These are phyloP conservation scores for Lota lota DNA, from an alignment of 2,113 vertebrate genomes.

Conservation along the genomic window DNA sequence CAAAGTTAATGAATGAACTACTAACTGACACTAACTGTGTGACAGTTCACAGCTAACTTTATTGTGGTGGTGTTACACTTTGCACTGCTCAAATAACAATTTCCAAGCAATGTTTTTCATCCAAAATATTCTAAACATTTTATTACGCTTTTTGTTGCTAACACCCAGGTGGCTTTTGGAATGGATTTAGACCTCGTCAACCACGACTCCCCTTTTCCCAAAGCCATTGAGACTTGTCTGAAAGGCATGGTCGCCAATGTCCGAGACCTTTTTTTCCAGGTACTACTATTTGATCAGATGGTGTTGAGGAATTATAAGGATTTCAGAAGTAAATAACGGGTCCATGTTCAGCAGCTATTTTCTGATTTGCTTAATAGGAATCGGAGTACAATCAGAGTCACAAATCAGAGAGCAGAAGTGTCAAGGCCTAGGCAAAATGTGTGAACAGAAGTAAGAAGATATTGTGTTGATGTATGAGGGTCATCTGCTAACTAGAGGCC, in stretches of 20 bases:
- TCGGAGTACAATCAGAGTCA: too few relatives aligned
- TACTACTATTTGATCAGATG: slow-evolving; percentile 42
- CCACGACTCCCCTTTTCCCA: slow-evolving; percentile 70
- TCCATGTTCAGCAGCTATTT: too few relatives aligned
- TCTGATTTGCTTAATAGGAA: too few relatives aligned
- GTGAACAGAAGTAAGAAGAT: too few relatives aligned
- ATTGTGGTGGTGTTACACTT: background rate
- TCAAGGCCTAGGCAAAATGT: too few relatives aligned
- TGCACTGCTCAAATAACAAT: too few relatives aligned
- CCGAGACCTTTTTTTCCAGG: slow-evolving; percentile 66
- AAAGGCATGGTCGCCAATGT: slow-evolving; percentile 67
- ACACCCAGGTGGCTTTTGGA: slow-evolving; percentile 81
- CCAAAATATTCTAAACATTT: background rate
- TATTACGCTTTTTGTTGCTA: background rate
- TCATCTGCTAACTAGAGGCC: too few relatives aligned
- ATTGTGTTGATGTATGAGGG: too few relatives aligned
- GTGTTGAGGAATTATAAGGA: too few relatives aligned
- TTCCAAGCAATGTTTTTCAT: background rate
- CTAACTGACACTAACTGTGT: background rate
- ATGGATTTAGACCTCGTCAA: slow-evolving; percentile 79
- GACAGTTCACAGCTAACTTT: background rate
- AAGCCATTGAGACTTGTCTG: slow-evolving; percentile 73
- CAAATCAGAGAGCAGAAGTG: too few relatives aligned
- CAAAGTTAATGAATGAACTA: background rate
- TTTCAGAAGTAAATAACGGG: too few relatives aligned